phyloP scores from a whole-genome alignment of 53 echinoderm and acorn worm species.

The Stichopus horrens region DNA sequence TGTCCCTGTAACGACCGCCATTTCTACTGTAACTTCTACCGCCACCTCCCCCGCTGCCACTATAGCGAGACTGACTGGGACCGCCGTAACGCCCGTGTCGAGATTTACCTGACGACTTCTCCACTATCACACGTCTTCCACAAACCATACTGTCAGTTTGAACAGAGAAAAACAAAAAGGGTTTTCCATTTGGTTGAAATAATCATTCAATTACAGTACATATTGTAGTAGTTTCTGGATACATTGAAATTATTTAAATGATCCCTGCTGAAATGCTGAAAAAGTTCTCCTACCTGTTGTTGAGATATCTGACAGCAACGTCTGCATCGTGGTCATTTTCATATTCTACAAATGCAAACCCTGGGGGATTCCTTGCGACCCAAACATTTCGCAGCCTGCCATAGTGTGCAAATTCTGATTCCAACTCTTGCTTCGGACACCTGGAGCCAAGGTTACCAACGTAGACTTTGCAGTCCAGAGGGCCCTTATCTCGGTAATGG shows the following conservation, averaged over 20 bases:
- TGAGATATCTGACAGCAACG: constrained; percentile 69
- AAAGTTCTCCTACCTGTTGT: constrained; percentile 65
- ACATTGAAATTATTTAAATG: no score
- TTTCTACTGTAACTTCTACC: not conserved
- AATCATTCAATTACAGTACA: not conserved
- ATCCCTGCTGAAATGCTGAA: no score
- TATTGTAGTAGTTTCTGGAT: not conserved
- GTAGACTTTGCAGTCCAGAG: constrained; percentile 78
- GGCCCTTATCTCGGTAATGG: constrained; percentile 55
- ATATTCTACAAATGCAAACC: constrained; percentile 93
- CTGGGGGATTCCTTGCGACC: constrained; percentile 96
- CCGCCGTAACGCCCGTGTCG: constrained; percentile 35
- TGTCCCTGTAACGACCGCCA: constrained; percentile 36
- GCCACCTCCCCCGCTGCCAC: constrained; percentile 28
- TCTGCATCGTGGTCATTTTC: constrained; percentile 80
- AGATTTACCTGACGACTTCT: constrained; percentile 54
- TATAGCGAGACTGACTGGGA: constrained; percentile 26
- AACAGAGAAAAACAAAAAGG: not conserved
- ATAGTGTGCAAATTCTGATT: constrained; percentile 63
- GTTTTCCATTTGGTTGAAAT: not conserved
- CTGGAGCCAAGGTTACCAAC: constrained; percentile 81
- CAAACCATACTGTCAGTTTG: constrained; percentile 38
- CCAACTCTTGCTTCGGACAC: constrained; percentile 68
- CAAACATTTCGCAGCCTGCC: constrained; percentile 77
- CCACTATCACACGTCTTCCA: constrained; percentile 50